phyloP scores from a whole-genome alignment of 2,113 vertebrate genomes.

The chimpanzee (Pan troglodytes) region NHGRI_mPanTro3-v2.1_pri NC_072418.2:43509501-43510000 shows the following conservation, averaged over 20 bases:
- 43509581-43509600: neutral
- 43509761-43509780: neutral
- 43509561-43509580: constrained; percentile 31
- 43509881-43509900: constrained; percentile 76
- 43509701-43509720: neutral
- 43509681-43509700: neutral
- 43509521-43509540: constrained; percentile 18
- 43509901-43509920: constrained; percentile 81
- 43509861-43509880: constrained; percentile 26
- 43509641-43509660: neutral
- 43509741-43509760: neutral
- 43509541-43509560: constrained; percentile 71
- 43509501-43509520: neutral
- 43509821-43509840: neutral
- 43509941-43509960: constrained; percentile 48
- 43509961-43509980: constrained; percentile 34
- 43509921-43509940: constrained; percentile 72
- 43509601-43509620: neutral
- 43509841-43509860: constrained; percentile 30
- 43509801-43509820: constrained; percentile 7
- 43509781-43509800: constrained; percentile 1
- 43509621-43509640: constrained; percentile 19
- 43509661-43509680: neutral
- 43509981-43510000: constrained; percentile 73
- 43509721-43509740: constrained; percentile 21